A percentile compares a stretch with the other conserved stretches of the same genome.
These are phyloP conservation scores for Delphinapterus leucas DNA, from an alignment of 2,113 vertebrate species.

Conservation along the genomic window DNA sequence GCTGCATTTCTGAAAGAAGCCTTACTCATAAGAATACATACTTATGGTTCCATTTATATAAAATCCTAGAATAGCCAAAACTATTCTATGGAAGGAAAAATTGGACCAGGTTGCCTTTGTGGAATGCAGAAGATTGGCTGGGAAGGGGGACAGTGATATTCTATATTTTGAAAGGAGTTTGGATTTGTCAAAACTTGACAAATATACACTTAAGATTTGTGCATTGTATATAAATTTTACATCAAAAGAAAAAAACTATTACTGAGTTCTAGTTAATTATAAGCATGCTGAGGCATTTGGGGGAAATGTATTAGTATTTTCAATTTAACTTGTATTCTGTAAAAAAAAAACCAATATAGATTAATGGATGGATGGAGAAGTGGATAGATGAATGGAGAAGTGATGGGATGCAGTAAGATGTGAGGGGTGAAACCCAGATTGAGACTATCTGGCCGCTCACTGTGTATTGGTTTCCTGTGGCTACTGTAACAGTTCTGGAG, in stretches of 20 bases:
- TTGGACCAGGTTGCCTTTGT: neutral
- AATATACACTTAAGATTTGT: neutral
- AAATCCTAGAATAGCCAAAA: neutral
- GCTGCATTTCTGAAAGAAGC: neutral
- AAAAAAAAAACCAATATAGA: neutral
- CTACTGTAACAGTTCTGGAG: neutral
- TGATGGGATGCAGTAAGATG: accelerated
- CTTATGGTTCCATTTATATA: neutral
- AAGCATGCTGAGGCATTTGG: neutral
- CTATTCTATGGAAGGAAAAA: neutral
- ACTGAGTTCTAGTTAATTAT: neutral
- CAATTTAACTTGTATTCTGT: neutral
- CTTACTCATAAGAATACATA: neutral
- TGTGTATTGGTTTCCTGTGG: neutral
- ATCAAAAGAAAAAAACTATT: neutral
- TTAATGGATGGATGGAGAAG: neutral
- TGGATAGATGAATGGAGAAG: accelerated
- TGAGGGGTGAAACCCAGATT: neutral
- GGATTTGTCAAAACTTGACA: neutral
- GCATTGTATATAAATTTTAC: neutral
- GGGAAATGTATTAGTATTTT: neutral
- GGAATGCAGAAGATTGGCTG: no score
- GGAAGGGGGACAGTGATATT: neutral
- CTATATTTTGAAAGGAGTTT: neutral
- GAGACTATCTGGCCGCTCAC: neutral